Conservation (phyloP, 2,113 vertebrate species). For the Poicephalus gulielmi region DNA sequence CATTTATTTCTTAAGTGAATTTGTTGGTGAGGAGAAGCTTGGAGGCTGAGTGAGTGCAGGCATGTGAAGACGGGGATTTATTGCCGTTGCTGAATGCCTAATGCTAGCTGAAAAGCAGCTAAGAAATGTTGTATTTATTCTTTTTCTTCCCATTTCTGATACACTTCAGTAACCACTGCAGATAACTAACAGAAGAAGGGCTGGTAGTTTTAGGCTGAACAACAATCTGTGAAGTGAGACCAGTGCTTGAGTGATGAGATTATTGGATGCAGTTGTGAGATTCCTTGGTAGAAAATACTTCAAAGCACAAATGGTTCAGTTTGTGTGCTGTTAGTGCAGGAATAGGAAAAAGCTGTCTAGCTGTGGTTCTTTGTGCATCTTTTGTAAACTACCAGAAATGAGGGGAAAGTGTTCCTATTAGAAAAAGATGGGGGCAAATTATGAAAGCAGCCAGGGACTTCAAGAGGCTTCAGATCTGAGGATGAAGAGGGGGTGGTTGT, state of each 20-base stretch:
- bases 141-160: background rate
- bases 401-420: background rate
- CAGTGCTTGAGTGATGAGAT: background rate
- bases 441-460: background rate
- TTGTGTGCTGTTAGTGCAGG: background rate
- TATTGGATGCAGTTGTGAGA: background rate
- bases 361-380: background rate
- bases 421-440: background rate
- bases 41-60: background rate
- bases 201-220: background rate
- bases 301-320: background rate
- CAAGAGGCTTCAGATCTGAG: background rate
- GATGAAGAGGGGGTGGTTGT: background rate
- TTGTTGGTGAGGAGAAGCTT: background rate
- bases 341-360: background rate
- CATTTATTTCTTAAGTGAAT: background rate
- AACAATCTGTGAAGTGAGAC: background rate
- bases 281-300: background rate
- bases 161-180: background rate
- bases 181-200: background rate
- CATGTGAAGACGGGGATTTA: background rate
- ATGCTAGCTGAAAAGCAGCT: background rate
- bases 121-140: background rate
- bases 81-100: background rate
- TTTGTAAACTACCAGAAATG: background rate